Percentiles rank a stretch among this genome's conserved stretches.
Evolutionary conservation across 2,113 vertebrate species (phyloP).

Genomic region (Hippocampus comes): DNA sequence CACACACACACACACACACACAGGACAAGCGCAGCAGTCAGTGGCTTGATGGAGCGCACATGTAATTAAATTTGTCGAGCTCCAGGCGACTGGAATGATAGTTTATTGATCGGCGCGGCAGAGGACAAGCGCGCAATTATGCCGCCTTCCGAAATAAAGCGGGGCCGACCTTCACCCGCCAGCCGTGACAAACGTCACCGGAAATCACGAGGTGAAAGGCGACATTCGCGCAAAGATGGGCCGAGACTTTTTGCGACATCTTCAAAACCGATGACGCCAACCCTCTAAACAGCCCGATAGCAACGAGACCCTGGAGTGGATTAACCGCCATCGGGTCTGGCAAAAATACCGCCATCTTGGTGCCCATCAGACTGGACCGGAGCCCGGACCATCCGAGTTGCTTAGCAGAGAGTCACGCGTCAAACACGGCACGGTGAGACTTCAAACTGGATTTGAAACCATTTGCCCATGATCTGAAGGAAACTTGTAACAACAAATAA

Average conservation of each 20-base stretch:
- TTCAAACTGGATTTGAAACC: neutral
- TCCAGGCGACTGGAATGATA: conserved; percentile 39
- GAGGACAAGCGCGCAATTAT: conserved; percentile 46
- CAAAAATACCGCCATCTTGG: too few species aligned
- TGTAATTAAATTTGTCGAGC: conserved; percentile 47
- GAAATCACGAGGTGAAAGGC: neutral
- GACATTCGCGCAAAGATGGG: neutral
- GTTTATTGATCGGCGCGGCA: conserved; percentile 49
- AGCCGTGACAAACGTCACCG: conserved; percentile 14
- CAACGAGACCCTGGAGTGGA: neutral
- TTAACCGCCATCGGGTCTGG: neutral
- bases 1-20: conserved; percentile 16
- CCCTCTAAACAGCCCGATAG: neutral
- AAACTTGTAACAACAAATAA: neutral
- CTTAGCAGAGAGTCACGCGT: too few species aligned
- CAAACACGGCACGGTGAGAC: neutral
- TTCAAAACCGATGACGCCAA: neutral
- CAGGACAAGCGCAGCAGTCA: neutral
- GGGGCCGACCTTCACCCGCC: conserved; percentile 40
- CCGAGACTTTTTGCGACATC: conserved; percentile 2
- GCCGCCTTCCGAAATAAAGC: conserved; percentile 28
- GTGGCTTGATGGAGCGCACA: conserved; percentile 14
- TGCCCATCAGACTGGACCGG: neutral
- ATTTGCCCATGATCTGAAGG: neutral
- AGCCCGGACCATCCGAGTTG: neutral